A percentile compares a stretch with the other conserved stretches of the same genome.
These are phyloP conservation scores for Burhinus bistriatus DNA, from an alignment of 2,113 vertebrate genomes.

Conservation along the genomic window DNA sequence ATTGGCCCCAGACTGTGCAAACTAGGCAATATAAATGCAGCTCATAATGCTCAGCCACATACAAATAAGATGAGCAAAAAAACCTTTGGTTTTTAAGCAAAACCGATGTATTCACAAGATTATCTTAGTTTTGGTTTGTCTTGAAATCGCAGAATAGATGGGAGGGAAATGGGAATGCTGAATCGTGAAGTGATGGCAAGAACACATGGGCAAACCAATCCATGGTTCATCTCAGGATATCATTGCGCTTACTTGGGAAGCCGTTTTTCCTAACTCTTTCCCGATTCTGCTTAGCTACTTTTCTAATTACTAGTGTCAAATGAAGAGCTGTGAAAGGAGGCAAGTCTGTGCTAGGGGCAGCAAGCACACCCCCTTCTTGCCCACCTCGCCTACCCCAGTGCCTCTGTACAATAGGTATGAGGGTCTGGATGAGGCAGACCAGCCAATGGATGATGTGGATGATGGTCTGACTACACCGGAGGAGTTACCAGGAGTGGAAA, in stretches of 20 bases:
- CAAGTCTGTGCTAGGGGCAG: too few species aligned
- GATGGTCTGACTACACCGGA: too few species aligned
- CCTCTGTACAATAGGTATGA: too few species aligned
- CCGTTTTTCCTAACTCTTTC: background rate
- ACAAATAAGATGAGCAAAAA: background rate
- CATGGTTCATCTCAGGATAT: background rate
- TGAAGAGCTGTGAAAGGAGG: too few species aligned
- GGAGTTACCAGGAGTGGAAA: too few species aligned
- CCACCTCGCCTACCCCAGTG: too few species aligned
- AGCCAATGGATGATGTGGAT: too few species aligned
- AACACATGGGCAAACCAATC: background rate
- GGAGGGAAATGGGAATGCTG: background rate
- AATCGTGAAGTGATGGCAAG: background rate
- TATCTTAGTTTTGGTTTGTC: background rate
- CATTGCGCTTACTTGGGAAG: background rate
- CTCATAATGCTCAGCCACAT: background rate
- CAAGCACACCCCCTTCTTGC: too few species aligned
- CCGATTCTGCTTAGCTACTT: background rate
- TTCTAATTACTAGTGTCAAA: background rate
- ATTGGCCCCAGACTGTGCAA: background rate
- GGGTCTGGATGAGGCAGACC: too few species aligned
- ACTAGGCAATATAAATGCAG: background rate
- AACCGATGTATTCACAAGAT: background rate
- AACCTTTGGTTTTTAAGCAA: background rate
- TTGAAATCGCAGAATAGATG: background rate